Evolutionary conservation across 2,888 invertebrate genomes (phyloP), one percentile per base, ranked within the genome.

Genomic region (Strigamia maritima): DNA sequence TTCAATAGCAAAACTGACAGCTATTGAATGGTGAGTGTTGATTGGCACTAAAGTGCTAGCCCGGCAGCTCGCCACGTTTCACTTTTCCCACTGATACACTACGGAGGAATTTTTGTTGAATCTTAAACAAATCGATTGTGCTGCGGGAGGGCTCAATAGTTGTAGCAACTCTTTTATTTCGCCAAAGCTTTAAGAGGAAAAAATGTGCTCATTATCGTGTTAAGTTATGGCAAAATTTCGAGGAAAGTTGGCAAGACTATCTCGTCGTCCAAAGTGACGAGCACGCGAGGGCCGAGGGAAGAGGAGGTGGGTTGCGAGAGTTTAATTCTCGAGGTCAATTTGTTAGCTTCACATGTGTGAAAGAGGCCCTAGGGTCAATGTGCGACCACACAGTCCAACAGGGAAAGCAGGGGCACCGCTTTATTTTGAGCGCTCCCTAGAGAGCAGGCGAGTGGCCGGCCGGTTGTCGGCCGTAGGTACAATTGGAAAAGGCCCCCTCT

Each of bases 401-500:
- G 70, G 70, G 70, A 70, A 35, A 70, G 70, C 70, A 28, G 70
- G 70, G 70, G 70, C 70, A 70, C 70, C 70, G 70, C 70, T 70
- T 70, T 70, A 70, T 70, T 70, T 70, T 70, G 70, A 70, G 70
- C 70, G 70, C 70, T 70, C 70, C 70, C 70, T 70, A 28, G 70
- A 14, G 70, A 28, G 70, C 14, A 28, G 26, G 28, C 70, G 70
- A 70, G 70, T 70, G 70, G 70, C 70, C 70, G 26, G 70, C n/a
- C 70, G 70, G 70, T 70, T 70, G 70, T 70, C 70, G 70, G 70
- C 28, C 70, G 70, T 70, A 26, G 24, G 70, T 70, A 70, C 26
- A 70, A 70, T 70, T 70, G 70, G 70, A 70, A 70, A 70, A 70
- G 70, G 70, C 70, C 70, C 70, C 70, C 70, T 70, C 70, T 70